Evolutionary conservation across 2,888 invertebrate genomes (phyloP).

Genomic region (Lasioglossum oenotherae): DNA sequence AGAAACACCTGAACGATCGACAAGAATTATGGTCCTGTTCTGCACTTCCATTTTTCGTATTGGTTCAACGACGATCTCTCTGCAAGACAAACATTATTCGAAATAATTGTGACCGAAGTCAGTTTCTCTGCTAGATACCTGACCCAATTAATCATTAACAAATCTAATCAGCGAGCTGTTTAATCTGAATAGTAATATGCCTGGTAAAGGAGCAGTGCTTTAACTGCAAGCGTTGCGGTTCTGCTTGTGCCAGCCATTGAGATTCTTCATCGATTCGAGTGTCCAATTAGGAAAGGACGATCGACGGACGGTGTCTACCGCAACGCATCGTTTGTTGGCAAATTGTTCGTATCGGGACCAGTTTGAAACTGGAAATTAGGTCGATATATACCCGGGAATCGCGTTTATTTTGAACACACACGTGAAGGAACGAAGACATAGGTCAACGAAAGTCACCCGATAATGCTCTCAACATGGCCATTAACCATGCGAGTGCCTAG

Average conservation of each 20-base stretch:
- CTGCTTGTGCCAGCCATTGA: background rate
- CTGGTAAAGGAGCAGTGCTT: background rate
- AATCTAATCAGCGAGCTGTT: background rate
- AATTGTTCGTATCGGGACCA: constrained; percentile 15
- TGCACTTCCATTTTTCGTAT: background rate
- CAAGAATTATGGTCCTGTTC: background rate
- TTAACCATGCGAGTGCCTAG: constrained; percentile 36
- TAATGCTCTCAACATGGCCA: constrained; percentile 52
- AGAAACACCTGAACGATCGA: constrained; percentile 8
- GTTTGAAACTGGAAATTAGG: constrained; percentile 29
- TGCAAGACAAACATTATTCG: no score
- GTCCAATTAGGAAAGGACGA: background rate
- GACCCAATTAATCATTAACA: no score
- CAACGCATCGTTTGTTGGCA: background rate
- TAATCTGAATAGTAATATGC: background rate
- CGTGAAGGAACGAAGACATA: constrained; percentile 40
- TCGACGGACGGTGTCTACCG: background rate
- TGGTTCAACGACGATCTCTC: no score
- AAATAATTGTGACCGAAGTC: no score
- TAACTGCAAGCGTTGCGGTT: background rate
- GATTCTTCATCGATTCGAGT: background rate
- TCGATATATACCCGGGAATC: constrained; percentile 37
- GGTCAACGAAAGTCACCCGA: constrained; percentile 56
- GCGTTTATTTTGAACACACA: constrained; percentile 35
- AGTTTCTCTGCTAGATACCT: no score